Conservation (phyloP, 2,888 invertebrate genomes). For the Tortricodes alternella region DNA sequence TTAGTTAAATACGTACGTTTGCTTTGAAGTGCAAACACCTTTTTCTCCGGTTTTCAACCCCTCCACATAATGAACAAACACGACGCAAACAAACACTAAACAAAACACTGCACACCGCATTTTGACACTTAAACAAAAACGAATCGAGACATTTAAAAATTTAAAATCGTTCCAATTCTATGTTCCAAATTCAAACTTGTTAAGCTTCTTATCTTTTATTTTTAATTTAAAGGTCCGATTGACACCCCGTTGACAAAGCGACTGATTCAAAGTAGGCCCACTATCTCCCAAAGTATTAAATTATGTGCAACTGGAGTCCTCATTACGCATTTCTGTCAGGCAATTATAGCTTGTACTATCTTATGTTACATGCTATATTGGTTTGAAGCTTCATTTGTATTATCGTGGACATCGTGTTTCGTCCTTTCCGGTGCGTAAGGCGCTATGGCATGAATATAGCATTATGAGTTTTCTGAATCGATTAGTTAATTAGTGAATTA, state of each 20-base stretch:
- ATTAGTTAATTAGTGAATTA: no score
- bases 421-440: not conserved
- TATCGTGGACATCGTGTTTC: not conserved
- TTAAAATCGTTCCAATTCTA: not conserved
- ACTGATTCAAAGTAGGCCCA: constrained; percentile 15
- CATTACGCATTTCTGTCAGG: constrained; percentile 9
- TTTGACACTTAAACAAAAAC: not conserved
- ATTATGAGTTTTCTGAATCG: not conserved
- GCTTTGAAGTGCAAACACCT: constrained; percentile 39
- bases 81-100: constrained; percentile 9
- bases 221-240: constrained; percentile 16
- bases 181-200: not conserved
- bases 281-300: constrained; percentile 23
- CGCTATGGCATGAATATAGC: not conserved
- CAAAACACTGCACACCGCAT: constrained; percentile 32
- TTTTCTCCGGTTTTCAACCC: constrained; percentile 35
- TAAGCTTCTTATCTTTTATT: not conserved
- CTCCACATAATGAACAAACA: constrained; percentile 19
- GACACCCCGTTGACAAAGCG: constrained; percentile 6
- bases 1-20: constrained; percentile 15
- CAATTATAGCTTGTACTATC: constrained; percentile 9
- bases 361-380: not conserved
- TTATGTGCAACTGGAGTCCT: constrained; percentile 9
- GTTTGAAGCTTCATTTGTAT: not conserved
- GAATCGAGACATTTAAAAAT: no score